phyloP scores from a whole-genome alignment of 23 tunicate genomes.

The Trididemnum miniatum region DNA sequence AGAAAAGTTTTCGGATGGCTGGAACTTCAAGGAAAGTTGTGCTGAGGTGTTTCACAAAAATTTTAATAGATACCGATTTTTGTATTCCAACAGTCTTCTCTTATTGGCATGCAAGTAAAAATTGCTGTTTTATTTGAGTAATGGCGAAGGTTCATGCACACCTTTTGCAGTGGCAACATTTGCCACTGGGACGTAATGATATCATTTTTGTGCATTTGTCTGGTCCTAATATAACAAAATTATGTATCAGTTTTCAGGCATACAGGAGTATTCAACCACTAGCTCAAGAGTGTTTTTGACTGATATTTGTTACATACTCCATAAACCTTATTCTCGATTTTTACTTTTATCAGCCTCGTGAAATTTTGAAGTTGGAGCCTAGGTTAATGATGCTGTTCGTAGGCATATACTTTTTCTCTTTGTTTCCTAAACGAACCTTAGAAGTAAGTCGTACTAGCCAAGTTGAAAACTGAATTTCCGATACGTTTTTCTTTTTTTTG shows the following conservation, averaged over 20 bases:
- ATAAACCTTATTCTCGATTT: background rate
- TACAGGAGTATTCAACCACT: background rate
- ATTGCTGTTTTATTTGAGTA: background rate
- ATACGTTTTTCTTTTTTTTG: background rate
- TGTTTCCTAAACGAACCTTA: background rate
- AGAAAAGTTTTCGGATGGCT: background rate
- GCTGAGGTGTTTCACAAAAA: background rate
- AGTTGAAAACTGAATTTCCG: background rate
- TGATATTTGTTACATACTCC: too few species aligned
- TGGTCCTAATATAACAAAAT: background rate
- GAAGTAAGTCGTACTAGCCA: background rate
- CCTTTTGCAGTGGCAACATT: background rate
- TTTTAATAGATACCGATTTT: background rate
- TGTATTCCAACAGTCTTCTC: background rate
- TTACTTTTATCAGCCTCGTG: background rate
- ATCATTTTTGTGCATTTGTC: background rate
- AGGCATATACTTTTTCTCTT: background rate
- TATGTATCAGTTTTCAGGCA: background rate
- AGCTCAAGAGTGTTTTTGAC: background rate
- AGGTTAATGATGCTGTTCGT: background rate
- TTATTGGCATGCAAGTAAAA: background rate
- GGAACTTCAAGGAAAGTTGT: background rate
- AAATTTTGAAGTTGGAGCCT: background rate
- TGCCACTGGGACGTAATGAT: background rate
- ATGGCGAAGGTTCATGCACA: background rate